Evolutionary conservation across 1,140 invertebrate species (phyloP), one percentile per base, ranked within the genome.

Genomic region (Coenobita brevimanus): DNA sequence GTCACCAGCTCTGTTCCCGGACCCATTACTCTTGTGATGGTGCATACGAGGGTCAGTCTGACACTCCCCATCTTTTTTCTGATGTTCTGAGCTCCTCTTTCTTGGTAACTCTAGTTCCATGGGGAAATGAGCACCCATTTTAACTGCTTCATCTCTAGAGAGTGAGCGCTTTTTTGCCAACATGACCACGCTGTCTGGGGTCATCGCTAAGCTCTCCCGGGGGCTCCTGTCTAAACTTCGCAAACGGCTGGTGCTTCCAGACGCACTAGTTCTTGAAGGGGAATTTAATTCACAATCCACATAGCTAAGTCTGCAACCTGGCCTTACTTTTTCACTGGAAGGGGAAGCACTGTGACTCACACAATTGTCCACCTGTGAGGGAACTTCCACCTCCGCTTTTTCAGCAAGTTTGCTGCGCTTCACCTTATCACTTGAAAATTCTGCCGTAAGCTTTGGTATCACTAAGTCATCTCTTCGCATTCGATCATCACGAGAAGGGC

Each of bases 341-440:
- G 89, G 89, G 27, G 89, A 89, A 78, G 79, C 83, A 69, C 89
- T 89, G 41, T 87, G 84, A 83, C 89, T 87, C 64, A 87, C 76
- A 87, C 85, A 87, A 81, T 87, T 87, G 69, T 87, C 85, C 69
- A 80, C 67, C 54, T 87, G 85, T 60, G 85, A 71, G 17, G 85
- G 76, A 41, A 87, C 85, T 71, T 87, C 85, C 76, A 78, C 64
- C 3, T 87, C 85, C 36, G 27, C 76, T 80, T 83, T 78, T 27
- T 88, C 75, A 82, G 79, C 67, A 50, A 62, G 64, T 75, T 88
- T 88, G 76, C 71, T 82, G 82, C 89, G 85, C 62, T 88, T 90
- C n/a, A 90, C 71, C 67, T 90, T 90, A 78, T 90, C 89, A 88
- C 89, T 90, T 21, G 89, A 90, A 71, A 90, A 90, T 50, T 90